These are phyloP conservation scores for Siniperca chuatsi DNA, from an alignment of 2,113 vertebrate genomes.

Conservation along the genomic window DNA sequence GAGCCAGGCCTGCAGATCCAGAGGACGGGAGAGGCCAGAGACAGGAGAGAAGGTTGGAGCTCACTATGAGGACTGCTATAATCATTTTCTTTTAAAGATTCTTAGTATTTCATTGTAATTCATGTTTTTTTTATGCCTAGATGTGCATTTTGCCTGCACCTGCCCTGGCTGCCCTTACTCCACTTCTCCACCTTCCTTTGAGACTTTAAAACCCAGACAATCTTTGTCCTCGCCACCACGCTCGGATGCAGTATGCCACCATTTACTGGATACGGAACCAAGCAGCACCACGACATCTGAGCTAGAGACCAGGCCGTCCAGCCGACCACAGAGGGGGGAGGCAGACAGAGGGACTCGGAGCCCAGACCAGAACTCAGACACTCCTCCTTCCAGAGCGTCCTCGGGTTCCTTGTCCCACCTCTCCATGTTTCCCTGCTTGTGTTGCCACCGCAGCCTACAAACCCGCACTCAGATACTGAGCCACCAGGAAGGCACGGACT, in stretches of 20 bases:
- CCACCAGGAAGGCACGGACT: conserved; percentile 64
- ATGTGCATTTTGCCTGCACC: conserved; percentile 76
- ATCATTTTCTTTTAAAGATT: background rate
- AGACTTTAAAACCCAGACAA: conserved; percentile 72
- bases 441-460: conserved; percentile 76
- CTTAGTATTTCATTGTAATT: background rate
- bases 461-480: conserved; percentile 68
- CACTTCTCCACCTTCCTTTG: conserved; percentile 55
- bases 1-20: conserved; percentile 20
- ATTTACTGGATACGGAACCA: conserved; percentile 62
- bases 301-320: conserved; percentile 4
- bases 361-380: conserved; percentile 27
- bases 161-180: conserved; percentile 84
- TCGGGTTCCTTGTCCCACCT: conserved; percentile 59
- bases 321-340: conserved; percentile 52
- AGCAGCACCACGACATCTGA: conserved; percentile 42
- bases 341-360: conserved; percentile 53
- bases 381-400: conserved; percentile 41
- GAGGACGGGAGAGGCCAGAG: conserved; percentile 49
- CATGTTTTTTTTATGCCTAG: conserved; percentile 47
- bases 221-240: conserved; percentile 9
- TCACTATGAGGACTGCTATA: too few relatives aligned
- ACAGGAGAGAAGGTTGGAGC: conserved; percentile 51
- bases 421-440: conserved; percentile 80
- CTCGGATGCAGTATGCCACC: conserved; percentile 27